A percentile compares a stretch with the other conserved stretches of the same genome.
phyloP scores from a whole-genome alignment of 1,140 invertebrate genomes.

The Prorops nasuta region DNA sequence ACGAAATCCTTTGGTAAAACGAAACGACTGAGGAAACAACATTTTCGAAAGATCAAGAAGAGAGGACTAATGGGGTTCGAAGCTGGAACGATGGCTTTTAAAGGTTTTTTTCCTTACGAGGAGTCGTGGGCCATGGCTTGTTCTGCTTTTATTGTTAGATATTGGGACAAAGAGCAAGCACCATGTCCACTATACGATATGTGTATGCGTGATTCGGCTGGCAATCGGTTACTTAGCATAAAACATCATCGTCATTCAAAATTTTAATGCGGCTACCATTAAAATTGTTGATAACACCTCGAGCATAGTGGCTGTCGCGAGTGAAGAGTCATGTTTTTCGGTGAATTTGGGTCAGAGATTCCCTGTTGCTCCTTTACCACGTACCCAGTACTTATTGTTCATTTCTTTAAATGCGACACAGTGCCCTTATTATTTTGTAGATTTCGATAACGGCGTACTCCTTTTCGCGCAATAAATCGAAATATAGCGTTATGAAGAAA shows the following conservation, averaged over 20 bases:
- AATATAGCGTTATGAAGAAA: too few relatives aligned
- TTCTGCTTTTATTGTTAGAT: neutral
- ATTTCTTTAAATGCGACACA: too few relatives aligned
- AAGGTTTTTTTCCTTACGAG: slow-evolving; percentile 2
- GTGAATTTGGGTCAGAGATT: too few relatives aligned
- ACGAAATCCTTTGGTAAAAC: too few relatives aligned
- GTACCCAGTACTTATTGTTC: too few relatives aligned
- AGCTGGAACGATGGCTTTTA: slow-evolving; percentile 17
- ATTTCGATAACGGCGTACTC: too few relatives aligned
- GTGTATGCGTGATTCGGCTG: slow-evolving; percentile 32
- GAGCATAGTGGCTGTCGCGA: too few relatives aligned
- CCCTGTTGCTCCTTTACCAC: too few relatives aligned
- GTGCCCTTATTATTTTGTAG: too few relatives aligned
- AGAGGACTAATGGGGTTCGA: neutral
- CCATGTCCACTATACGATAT: slow-evolving; percentile 28
- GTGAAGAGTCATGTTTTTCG: too few relatives aligned
- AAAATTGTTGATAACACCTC: slow-evolving; percentile 14
- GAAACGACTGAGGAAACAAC: too few relatives aligned
- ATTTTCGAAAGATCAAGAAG: neutral
- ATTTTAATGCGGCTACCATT: slow-evolving; percentile 26
- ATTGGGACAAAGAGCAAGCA: neutral
- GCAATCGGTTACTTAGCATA: slow-evolving; percentile 38
- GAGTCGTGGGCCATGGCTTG: neutral
- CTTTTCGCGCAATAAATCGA: too few relatives aligned
- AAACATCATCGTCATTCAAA: slow-evolving; percentile 32